A percentile compares a stretch with the other conserved stretches of the same genome.
phyloP scores from a whole-genome alignment of 2,113 vertebrate species.

The Megaceryle torquata region DNA sequence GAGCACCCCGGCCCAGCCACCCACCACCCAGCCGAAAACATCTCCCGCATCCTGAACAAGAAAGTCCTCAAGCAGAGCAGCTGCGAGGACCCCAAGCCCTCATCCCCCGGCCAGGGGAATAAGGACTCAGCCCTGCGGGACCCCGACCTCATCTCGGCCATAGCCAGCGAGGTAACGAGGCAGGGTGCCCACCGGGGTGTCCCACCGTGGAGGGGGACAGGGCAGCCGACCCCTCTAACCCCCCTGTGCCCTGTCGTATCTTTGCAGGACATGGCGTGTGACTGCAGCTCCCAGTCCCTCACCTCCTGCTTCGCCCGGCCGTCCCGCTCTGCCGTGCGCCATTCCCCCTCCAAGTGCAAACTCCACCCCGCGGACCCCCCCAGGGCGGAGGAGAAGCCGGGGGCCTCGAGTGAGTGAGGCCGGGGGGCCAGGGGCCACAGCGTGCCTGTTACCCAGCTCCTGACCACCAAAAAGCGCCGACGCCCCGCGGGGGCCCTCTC shows the following conservation, averaged over 20 bases:
- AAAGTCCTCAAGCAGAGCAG: constrained; percentile 83
- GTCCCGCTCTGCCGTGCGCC: constrained; percentile 81
- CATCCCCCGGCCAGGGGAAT: constrained; percentile 44
- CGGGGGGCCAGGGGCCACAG: background rate
- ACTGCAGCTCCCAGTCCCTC: constrained; percentile 87
- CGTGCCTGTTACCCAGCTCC: constrained; percentile 19
- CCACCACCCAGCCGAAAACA: constrained; percentile 74
- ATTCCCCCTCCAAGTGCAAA: constrained; percentile 87
- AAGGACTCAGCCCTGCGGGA: constrained; percentile 73
- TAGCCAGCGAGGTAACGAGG: constrained; percentile 80
- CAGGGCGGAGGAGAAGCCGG: constrained; percentile 79
- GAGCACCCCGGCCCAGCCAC: constrained; percentile 66
- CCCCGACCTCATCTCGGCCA: constrained; percentile 53
- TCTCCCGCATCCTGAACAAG: constrained; percentile 88
- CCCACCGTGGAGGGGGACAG: background rate
- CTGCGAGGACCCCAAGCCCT: constrained; percentile 78
- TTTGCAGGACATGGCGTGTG: constrained; percentile 88
- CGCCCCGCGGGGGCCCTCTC: background rate
- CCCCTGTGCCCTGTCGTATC: constrained; percentile 23
- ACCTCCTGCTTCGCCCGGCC: constrained; percentile 86
- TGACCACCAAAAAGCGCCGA: background rate
- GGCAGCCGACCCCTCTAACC: background rate
- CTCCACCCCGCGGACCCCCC: constrained; percentile 80
- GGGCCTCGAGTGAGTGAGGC: constrained; percentile 74
- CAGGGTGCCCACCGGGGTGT: background rate